These are phyloP conservation scores for Dorcus hopei DNA, from an alignment of 2,888 invertebrate genomes.

Conservation along the genomic window DNA sequence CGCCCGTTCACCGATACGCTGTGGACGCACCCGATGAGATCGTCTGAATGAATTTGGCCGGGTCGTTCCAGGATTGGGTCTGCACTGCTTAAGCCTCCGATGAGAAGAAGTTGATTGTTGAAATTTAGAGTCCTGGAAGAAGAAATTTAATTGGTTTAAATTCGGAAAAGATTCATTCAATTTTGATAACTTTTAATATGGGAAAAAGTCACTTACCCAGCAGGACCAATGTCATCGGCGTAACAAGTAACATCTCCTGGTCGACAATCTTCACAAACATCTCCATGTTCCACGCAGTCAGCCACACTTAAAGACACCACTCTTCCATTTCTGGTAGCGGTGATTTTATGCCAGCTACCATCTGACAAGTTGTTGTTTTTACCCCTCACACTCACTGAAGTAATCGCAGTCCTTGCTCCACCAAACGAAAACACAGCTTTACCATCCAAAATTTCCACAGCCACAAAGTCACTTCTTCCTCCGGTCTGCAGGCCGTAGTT, in stretches of 20 bases:
- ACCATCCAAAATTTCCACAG: slow-evolving; percentile 82
- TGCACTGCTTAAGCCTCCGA: slow-evolving; percentile 82
- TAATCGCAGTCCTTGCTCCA: slow-evolving; percentile 83
- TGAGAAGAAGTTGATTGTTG: slow-evolving; percentile 79
- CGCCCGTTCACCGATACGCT: slow-evolving; percentile 87
- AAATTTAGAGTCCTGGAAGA: slow-evolving; percentile 81
- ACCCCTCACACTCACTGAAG: slow-evolving; percentile 69
- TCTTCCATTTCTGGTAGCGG: slow-evolving; percentile 84
- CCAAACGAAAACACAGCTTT: slow-evolving; percentile 87
- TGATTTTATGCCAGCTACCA: slow-evolving; percentile 89
- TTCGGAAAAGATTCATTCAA: no score
- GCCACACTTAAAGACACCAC: slow-evolving; percentile 83
- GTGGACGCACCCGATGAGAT: slow-evolving; percentile 91
- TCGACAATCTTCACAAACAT: slow-evolving; percentile 80
- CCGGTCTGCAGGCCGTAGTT: slow-evolving; percentile 87
- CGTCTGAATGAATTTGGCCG: slow-evolving; percentile 87
- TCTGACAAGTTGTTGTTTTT: slow-evolving; percentile 69
- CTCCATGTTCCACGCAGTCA: slow-evolving; percentile 80
- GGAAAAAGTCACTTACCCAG: slow-evolving; percentile 65
- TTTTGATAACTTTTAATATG: no score
- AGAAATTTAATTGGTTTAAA: slow-evolving; percentile 12
- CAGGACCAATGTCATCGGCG: slow-evolving; percentile 58
- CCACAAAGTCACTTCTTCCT: slow-evolving; percentile 88
- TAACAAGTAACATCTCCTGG: slow-evolving; percentile 82
- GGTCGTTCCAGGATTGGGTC: slow-evolving; percentile 85